Evolutionary conservation across 2,888 invertebrate species (phyloP), one percentile per base, ranked within the genome.

Genomic region (Aromia moschata): DNA sequence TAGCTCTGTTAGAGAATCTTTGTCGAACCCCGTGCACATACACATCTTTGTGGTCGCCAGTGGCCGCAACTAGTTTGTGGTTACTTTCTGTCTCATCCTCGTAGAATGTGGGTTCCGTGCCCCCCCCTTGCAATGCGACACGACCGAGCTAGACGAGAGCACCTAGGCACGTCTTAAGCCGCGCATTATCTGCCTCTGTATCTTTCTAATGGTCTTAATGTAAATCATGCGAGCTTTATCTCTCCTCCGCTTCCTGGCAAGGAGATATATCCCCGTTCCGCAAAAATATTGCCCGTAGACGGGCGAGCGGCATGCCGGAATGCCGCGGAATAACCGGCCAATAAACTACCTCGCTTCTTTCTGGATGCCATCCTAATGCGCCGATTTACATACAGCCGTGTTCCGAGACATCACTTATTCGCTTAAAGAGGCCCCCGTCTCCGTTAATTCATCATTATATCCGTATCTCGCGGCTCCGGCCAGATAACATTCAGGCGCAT

Each of bases 301-400:
- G 25, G n/a, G n/a, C 51, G 56, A 51, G 58, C 49, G 47, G 38
- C 18, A 54, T 45, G 60, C 38, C 54, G 54, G 52, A 56, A 56
- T 56, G 62, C 41, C 49, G n/a, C 41, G 56, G 41, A 62, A 54
- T 66, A 66, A 58, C 60, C 57, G 54, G 56, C 54, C 58, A 31
- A 71, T 71, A 71, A 71, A 70, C 65, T 68, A 67, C 63, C 61
- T 67, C 57, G 58, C 63, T 64, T 59, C 60, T 59, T 62, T 65
- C 14, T 40, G 60, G 57, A 69, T 70, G 70, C 69, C 67, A 63
- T 57, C 59, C 65, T 70, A 70, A 70, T 68, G 69, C 63, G 59
- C 52, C 62, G 66, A 71, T 71, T 70, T 72, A 70, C 71, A 70
- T 70, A 70, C 65, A 64, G 65, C 67, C 60, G 69, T 56, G 38